Evolutionary conservation across 2,113 vertebrate genomes (phyloP).

Genomic region (Cairina moschata): DNA sequence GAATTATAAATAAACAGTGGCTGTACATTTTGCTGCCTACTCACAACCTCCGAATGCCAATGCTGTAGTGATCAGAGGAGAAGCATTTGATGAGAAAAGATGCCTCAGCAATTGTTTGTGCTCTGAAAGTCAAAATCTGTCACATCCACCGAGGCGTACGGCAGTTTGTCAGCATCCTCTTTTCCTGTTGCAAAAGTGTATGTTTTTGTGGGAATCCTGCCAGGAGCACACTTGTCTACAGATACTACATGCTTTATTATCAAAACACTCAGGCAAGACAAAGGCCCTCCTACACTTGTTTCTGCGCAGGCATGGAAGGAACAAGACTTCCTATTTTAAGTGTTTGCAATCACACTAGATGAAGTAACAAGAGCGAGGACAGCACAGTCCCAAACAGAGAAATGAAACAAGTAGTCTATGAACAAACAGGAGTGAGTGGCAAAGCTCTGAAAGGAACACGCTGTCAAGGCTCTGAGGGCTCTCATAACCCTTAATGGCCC

Average conservation of each 20-base stretch:
- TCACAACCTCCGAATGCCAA: background rate
- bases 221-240: background rate
- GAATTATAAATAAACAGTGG: background rate
- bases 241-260: background rate
- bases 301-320: background rate
- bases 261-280: background rate
- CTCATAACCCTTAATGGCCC: background rate
- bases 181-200: background rate
- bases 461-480: background rate
- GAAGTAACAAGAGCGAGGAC: too few relatives aligned
- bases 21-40: background rate
- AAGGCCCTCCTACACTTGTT: background rate
- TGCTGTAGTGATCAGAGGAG: background rate
- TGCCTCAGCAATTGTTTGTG: background rate
- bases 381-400: background rate
- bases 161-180: background rate
- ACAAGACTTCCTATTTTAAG: background rate
- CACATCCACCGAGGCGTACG: rapidly evolving
- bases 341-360: background rate
- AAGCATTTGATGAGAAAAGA: background rate
- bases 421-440: background rate
- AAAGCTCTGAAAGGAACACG: background rate
- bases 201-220: background rate
- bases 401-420: background rate
- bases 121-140: background rate